These are phyloP conservation scores for Tokudaia muenninki DNA, from an alignment of 2,797 vertebrate genomes.

Conservation along the genomic window DNA sequence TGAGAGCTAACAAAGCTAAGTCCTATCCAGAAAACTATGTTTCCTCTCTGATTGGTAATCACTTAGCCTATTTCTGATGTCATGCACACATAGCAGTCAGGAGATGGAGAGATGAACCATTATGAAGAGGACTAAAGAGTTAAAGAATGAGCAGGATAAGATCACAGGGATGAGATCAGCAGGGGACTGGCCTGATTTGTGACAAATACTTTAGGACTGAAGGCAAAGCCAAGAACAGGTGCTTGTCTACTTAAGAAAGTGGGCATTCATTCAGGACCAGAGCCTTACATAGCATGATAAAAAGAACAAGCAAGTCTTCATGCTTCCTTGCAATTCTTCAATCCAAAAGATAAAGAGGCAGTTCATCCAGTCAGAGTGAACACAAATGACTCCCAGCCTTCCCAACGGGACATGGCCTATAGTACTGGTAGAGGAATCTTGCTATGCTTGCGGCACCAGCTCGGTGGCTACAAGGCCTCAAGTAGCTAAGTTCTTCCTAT, in stretches of 20 bases:
- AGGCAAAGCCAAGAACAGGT: slow-evolving; percentile 3
- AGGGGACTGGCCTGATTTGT: not conserved
- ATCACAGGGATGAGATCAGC: slow-evolving; percentile 21
- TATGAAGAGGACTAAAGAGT: not conserved
- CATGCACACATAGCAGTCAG: not conserved
- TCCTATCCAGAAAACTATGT: not conserved
- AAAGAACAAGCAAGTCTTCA: slow-evolving; percentile 20
- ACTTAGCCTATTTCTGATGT: slow-evolving; percentile 51
- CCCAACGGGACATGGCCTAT: no score
- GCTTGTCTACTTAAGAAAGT: not conserved
- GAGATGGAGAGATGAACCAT: not conserved
- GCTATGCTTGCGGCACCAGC: accelerated
- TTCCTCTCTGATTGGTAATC: slow-evolving; percentile 19
- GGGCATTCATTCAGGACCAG: not conserved
- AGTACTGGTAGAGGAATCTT: not conserved
- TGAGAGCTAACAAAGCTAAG: not conserved
- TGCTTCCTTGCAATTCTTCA: slow-evolving; percentile 9
- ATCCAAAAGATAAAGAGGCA: not conserved
- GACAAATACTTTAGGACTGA: slow-evolving; percentile 24
- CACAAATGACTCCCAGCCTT: not conserved
- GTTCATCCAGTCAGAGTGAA: not conserved
- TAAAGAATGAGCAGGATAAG: slow-evolving; percentile 14
- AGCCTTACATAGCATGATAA: not conserved
- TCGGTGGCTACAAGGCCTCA: not conserved
- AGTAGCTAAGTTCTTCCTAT: not conserved